Evolutionary conservation across 2,888 invertebrate species (phyloP), one percentile per base, ranked within the genome.

Genomic region (Synergus itoensis): DNA sequence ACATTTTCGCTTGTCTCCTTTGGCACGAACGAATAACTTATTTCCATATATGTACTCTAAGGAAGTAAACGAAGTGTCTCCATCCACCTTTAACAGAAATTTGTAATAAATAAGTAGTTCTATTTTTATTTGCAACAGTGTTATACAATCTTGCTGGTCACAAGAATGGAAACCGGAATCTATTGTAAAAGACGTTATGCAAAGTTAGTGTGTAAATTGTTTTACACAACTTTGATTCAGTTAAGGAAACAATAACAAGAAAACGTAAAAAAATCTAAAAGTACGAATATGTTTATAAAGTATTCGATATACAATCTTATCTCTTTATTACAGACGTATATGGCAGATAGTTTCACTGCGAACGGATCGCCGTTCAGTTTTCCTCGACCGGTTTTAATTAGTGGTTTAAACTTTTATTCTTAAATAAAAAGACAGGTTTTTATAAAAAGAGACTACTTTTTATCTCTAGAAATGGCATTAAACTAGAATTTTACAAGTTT

Each of bases 81-180:
- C 36, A 64, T 65, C 64, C 36, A 64, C 41, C 41, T 65, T 65
- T 18, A 65, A 65, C 65, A 65, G 18, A 64, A 64, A 16, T 63
- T 18, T 18, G 11, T 62, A 28, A 11, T 18, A 41, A 41, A 43
- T 41, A n/a, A 64, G 36, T 40, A 64, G 36, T 64, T 64, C 28
- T 40, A 64, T 62, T 28, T 62, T 28, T 14, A 28, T 28, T 21
- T 62, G 5, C 16, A n/a, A 18, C 41, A 65, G 65, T 65, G 18
- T 78, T 78, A 41, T 64, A 36, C 41, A 62, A 63, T 65, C 79
- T 81, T 79, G 67, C 73, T 28, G 43, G 45, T 57, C 18, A 57
- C 80, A 80, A 80, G 78, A 82, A 75, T 28, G 62, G 63, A 75
- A 80, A 82, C 77, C 36, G 57, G 41, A 41, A n/a, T 40, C 41